Evolutionary conservation across 2,888 invertebrate genomes (phyloP).

Genomic region (Tachina grossa): DNA sequence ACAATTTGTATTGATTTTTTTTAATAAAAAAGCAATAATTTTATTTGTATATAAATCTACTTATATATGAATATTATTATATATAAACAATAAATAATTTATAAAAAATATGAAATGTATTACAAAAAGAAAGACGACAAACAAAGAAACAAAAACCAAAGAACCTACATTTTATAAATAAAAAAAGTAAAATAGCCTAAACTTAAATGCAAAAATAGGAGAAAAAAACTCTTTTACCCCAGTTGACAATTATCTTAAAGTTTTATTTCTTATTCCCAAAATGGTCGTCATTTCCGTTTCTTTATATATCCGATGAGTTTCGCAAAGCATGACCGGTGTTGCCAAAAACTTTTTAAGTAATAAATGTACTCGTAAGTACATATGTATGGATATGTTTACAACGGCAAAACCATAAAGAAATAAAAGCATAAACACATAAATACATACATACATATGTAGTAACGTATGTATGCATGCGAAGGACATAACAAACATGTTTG

Average conservation of each 20-base stretch:
- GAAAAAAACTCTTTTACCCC: slow-evolving; percentile 22
- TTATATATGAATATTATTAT: slow-evolving; percentile 49
- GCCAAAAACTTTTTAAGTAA: slow-evolving; percentile 22
- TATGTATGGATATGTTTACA: neutral
- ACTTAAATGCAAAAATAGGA: slow-evolving; percentile 11
- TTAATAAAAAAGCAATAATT: slow-evolving; percentile 80
- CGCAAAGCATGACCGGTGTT: slow-evolving; percentile 26
- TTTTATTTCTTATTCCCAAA: slow-evolving; percentile 45
- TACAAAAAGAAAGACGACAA: neutral
- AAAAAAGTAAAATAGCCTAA: slow-evolving; percentile 31
- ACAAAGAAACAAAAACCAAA: slow-evolving; percentile 26
- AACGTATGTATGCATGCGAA: neutral
- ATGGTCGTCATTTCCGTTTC: slow-evolving; percentile 41
- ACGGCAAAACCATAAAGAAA: neutral
- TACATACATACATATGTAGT: neutral
- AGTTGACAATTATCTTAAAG: slow-evolving; percentile 44
- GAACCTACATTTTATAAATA: slow-evolving; percentile 43
- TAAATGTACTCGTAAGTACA: neutral
- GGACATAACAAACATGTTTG: neutral
- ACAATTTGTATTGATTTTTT: slow-evolving; percentile 78
- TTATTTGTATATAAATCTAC: slow-evolving; percentile 73
- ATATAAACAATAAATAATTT: slow-evolving; percentile 48
- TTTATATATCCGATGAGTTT: slow-evolving; percentile 41
- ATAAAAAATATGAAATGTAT: slow-evolving; percentile 34
- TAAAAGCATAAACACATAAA: slow-evolving; percentile 31